Percentiles rank a stretch among this genome's conserved stretches.
Conservation (phyloP, 2,888 invertebrate species). For the Chalcosyrphus nemorum region DNA sequence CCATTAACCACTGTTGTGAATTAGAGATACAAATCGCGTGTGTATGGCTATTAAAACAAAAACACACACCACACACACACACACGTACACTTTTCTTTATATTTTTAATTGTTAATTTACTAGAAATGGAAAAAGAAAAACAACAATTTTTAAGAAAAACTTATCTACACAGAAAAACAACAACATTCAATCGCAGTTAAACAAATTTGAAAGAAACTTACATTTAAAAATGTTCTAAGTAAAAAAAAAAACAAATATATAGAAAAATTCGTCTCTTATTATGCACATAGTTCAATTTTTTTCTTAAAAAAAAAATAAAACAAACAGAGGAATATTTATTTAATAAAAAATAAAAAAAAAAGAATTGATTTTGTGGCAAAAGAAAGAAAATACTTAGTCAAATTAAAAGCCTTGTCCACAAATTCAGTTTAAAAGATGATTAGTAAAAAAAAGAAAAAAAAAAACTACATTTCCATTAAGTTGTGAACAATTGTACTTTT, state of each 20-base stretch:
- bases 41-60: constrained; percentile 64
- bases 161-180: constrained; percentile 30
- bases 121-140: constrained; percentile 29
- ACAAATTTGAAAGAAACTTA: constrained; percentile 25
- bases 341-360: constrained; percentile 39
- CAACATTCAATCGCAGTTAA: constrained; percentile 56
- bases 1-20: constrained; percentile 84
- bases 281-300: constrained; percentile 69
- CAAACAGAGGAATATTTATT: constrained; percentile 52
- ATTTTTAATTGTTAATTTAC: constrained; percentile 66
- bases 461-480: constrained; percentile 64
- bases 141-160: constrained; percentile 36
- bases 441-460: constrained; percentile 36
- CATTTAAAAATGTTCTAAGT: constrained; percentile 51
- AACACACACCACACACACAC: constrained; percentile 50
- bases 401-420: constrained; percentile 50
- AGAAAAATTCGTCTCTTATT: constrained; percentile 62
- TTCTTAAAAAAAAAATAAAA: too few species aligned
- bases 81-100: constrained; percentile 63
- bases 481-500: constrained; percentile 64
- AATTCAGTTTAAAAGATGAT: constrained; percentile 50
- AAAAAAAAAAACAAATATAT: constrained; percentile 29
- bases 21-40: constrained; percentile 75
- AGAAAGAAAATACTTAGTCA: constrained; percentile 45
- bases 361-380: constrained; percentile 55